Base-by-base conservation (phyloP, 2,888 invertebrate species). In the Drosophila pseudotakahashii region DNA sequence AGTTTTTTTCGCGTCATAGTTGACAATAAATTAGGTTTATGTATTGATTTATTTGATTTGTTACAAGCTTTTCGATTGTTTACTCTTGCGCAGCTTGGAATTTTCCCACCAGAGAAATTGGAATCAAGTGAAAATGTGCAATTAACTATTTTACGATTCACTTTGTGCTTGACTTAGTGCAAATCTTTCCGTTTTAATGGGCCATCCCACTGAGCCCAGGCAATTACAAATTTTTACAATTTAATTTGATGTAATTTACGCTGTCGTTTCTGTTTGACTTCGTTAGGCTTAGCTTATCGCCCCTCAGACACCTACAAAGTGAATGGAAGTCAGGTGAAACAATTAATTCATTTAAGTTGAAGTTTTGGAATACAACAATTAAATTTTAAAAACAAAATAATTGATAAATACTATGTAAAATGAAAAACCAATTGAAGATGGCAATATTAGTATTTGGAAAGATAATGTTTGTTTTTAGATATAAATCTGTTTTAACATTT, bases 201-300 rank as follows among this genome's bases (percentile, higher is more conserved):
- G 3, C 36, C 50, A 36, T 26, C 37, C 16, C 16, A 32, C 23
- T 39, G 39, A 14, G 45, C 30, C 11, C 26, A 26, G 26, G 16
- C 48, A 59, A 48, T 41, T 26, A 48, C 11, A 63, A n/a, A 36
- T 37, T 48, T 78, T 78, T 76, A 81, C 82, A 74, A 85, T 81
- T 78, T 78, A 74, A 78, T 80, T 78, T 74, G 79, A 67, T 69
- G 73, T 66, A 75, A 76, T 84, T 67, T 66, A 61, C 62, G 63
- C 70, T 73, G 64, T 60, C 41, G n/a, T 36, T 68, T 30, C 26
- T 48, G 13, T 45, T 39, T 19, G 2, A 26, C n/a, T 62, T 11
- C 9, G 26, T 23, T 41, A 19, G 16, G 37, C 74, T 61, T 30
- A 23, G 37, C 74, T 61, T 30, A 23, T 62, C 10, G 42, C n/a